Base-by-base conservation (phyloP, 2,797 vertebrate genomes). In the Simalia tracyae region DNA sequence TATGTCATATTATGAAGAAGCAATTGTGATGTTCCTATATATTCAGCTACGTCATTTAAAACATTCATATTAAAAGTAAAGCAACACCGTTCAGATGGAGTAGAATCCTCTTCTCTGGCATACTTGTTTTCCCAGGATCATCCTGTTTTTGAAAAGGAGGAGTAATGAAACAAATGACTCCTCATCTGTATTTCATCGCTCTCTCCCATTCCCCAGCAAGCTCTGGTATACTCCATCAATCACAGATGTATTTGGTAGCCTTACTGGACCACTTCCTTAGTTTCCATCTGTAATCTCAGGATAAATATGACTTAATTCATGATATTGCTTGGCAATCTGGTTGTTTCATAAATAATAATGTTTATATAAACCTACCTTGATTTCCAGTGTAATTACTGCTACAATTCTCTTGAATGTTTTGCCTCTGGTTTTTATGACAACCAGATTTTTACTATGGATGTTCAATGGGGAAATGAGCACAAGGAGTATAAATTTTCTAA, bases 401-500 rank as follows among this genome's bases (percentile, higher is more conserved):
- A 26, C 7, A 1, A 0, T 57, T 19, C 6, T 93, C 66, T 72
- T 93, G 64, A 94, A 89, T 8, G 0, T 1, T 61, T 88, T 60
- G 36, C 31, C 54, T 81, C 72, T 26, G 84, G 24, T 22, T 76
- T 72, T 76, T 76, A 76, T 0, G 63, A 86, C 68, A 92, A 63
- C 50, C 46, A 54, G n/a, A n/a, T 57, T 86, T 57, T 86, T 57
- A 94, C n/a, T 61, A 86, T 64, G 60, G 6, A 46, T 94, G 86
- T 93, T 28, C 94, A 93, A 89, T 63, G 84, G 81, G 63, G 92
- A 91, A 87, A 94, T 60, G 87, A 93, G 42, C 54, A 89, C 50
- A 60, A 94, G 42, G 81, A 86, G 42, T 91, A 42, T 94, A 92
- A 87, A 84, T 84, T 93, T 92, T 90, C 90, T 81, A 84, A 63